phyloP scores from a whole-genome alignment of 2,888 invertebrate genomes.

The Imbricaverruca yamaguchii region DNA sequence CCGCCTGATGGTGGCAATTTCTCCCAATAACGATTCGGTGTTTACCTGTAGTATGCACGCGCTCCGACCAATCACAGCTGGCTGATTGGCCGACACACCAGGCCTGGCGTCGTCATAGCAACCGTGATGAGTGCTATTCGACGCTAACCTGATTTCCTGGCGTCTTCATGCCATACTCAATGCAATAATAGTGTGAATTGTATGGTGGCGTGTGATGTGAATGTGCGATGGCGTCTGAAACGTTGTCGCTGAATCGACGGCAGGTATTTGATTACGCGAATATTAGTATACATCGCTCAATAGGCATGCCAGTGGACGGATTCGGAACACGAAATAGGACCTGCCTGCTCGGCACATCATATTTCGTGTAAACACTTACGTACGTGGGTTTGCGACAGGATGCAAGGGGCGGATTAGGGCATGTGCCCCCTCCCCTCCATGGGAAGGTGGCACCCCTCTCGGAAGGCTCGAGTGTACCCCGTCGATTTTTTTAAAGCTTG shows the following conservation, averaged over 20 bases:
- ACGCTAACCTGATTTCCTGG: neutral
- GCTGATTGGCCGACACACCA: neutral
- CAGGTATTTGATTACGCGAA: no score
- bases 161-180: conserved; percentile 3
- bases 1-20: neutral
- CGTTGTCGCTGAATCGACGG: neutral
- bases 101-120: neutral
- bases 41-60: conserved; percentile 17
- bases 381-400: no score
- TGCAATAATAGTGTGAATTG: conserved; percentile 15
- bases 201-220: conserved; percentile 5
- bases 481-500: no score
- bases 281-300: no score
- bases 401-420: no score
- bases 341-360: no score
- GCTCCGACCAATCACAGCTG: neutral
- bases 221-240: neutral
- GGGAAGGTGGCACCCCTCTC: no score
- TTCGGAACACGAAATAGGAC: no score
- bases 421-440: no score
- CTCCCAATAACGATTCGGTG: neutral
- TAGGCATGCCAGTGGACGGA: no score
- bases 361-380: no score
- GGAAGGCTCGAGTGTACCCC: no score
- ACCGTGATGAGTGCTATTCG: conserved; percentile 18